Evolutionary conservation across 2,888 invertebrate species (phyloP).

Genomic region (Clunio marinus): DNA sequence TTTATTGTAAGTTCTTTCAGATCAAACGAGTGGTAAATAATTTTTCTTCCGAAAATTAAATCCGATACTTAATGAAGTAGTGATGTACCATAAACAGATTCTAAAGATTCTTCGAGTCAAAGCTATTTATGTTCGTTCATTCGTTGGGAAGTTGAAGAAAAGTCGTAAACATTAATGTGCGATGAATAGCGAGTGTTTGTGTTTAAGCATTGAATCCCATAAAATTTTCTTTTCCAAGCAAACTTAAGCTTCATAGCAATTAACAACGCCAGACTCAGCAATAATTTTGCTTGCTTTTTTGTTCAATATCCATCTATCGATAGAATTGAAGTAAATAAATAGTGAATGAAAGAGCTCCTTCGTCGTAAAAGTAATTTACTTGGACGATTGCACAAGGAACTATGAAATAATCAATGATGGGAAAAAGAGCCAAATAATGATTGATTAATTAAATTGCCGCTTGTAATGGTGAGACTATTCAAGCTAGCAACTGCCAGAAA

Average conservation of each 20-base stretch:
- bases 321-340: neutral
- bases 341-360: neutral
- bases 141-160: neutral
- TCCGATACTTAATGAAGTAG: slow-evolving; percentile 11
- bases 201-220: no score
- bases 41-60: neutral
- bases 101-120: slow-evolving; percentile 9
- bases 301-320: neutral
- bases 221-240: no score
- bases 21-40: neutral
- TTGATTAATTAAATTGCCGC: slow-evolving; percentile 30
- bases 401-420: neutral
- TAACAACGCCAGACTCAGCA: no score
- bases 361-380: neutral
- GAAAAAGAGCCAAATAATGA: slow-evolving; percentile 31
- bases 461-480: neutral
- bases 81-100: slow-evolving; percentile 33
- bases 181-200: slow-evolving; percentile 14
- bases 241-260: no score
- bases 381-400: neutral
- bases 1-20: slow-evolving; percentile 2
- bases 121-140: neutral
- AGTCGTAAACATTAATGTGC: slow-evolving; percentile 35
- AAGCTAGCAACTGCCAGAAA: neutral
- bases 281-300: no score